Base-by-base conservation (phyloP, 2,113 vertebrate genomes). In the Channa argus region DNA sequence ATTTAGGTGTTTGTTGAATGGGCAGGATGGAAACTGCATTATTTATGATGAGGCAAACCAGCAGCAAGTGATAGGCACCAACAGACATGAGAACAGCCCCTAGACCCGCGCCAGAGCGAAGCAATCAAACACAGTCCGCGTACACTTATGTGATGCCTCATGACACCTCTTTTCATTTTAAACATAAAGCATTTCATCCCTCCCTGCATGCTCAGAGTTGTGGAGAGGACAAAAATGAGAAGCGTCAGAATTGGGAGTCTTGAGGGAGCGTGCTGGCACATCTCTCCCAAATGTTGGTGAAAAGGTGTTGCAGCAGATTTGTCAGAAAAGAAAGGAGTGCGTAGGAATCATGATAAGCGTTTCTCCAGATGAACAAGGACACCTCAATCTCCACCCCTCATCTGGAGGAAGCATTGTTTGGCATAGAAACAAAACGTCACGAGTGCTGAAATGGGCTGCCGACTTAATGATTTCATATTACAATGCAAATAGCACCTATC, bases 31-130 rank as follows among this genome's bases (percentile, higher is more conserved):
- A 43, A 77, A 39, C 79, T 93, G 91, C 89, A 90, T 93, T 91
- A 91, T 91, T 93, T 92, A 91, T 92, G 84, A 93, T 69, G 84
- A 91, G 79, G 84, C 79, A 64, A 87, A 83, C 77, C 70, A 36
- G 84, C 71, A 71, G 78, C 86, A 68, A 87, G 83, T 85, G 87
- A 92, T 85, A 84, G 82, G 82, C 85, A 86, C 79, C 82, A 84
- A 84, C 75, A 92, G 79, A 82, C 79, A 74, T 6, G 47, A 80
- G 79, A 91, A 79, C 85, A 79, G 72, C 74, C 77, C 66, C 61
- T 88, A 41, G 39, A 41, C 39, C 39, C 71, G 2, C 45, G 63
- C 77, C 77, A 46, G 47, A 78, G 79, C 34, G 37, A 77, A 84
- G 88, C 86, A 83, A 90, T 91, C 85, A 87, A 87, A 88, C 68